These are phyloP conservation scores for Drosophila subobscura DNA, from an alignment of 1,140 invertebrate species.

Conservation along the genomic window DNA sequence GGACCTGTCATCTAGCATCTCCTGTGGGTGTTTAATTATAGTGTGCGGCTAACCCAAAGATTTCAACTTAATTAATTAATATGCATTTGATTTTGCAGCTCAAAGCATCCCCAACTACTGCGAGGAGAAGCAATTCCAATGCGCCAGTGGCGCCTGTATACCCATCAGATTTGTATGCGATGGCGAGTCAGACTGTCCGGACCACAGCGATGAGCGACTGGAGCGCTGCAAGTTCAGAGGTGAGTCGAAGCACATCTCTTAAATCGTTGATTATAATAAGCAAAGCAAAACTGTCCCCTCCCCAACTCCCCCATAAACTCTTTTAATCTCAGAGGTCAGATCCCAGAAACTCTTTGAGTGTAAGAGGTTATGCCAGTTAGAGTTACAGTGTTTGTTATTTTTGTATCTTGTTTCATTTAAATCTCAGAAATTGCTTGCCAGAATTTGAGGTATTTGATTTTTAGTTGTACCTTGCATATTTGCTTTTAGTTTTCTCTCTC, in stretches of 20 bases:
- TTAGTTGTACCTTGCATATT: too few species aligned
- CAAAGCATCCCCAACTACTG: conserved; percentile 83
- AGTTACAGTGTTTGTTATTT: too few species aligned
- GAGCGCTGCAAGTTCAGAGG: conserved; percentile 83
- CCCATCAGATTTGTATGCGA: conserved; percentile 92
- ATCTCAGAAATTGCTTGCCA: too few species aligned
- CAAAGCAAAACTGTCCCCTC: not conserved
- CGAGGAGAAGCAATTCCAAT: conserved; percentile 89
- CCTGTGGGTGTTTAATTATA: conserved; percentile 53
- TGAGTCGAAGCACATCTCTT: conserved; percentile 32
- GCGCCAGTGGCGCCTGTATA: conserved; percentile 91
- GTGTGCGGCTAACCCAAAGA: conserved; percentile 53
- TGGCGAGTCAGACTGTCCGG: conserved; percentile 90
- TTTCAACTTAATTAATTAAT: conserved; percentile 73
- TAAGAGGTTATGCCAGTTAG: too few species aligned
- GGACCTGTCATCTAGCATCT: conserved; percentile 6
- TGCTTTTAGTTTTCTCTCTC: too few species aligned
- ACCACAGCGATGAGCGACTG: conserved; percentile 90
- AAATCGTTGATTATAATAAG: not conserved
- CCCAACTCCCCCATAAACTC: too few species aligned
- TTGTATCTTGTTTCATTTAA: not conserved
- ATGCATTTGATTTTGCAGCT: conserved; percentile 78
- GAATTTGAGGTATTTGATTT: too few species aligned
- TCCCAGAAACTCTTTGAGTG: too few species aligned
- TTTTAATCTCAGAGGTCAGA: not conserved